These are phyloP conservation scores for Gari tellinella DNA, from an alignment of 2,888 invertebrate species.

Conservation along the genomic window DNA sequence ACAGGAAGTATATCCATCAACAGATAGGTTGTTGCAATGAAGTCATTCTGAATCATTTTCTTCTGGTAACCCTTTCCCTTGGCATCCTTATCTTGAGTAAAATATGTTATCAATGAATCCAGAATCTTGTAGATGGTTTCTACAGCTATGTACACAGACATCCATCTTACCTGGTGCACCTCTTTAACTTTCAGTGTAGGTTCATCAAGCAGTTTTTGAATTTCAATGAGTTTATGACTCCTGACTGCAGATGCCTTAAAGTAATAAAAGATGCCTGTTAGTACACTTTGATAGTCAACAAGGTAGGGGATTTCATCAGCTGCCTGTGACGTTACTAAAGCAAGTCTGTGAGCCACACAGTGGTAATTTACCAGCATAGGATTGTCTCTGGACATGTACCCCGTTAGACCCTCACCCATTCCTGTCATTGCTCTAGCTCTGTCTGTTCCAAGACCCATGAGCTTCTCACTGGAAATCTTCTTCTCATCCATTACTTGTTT, in stretches of 20 bases:
- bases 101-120: constrained; percentile 10
- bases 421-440: constrained; percentile 23
- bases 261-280: constrained; percentile 24
- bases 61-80: too few species aligned
- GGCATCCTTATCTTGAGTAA: too few species aligned
- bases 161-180: too few species aligned
- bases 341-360: constrained; percentile 27
- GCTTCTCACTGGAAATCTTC: constrained; percentile 13
- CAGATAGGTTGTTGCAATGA: too few species aligned
- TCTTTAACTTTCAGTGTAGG: too few species aligned
- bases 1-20: too few species aligned
- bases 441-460: not conserved
- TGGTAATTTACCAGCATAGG: constrained; percentile 32
- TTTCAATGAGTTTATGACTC: too few species aligned
- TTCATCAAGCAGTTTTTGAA: too few species aligned
- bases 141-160: too few species aligned
- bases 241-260: constrained; percentile 26
- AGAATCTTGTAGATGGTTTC: too few species aligned
- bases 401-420: constrained; percentile 17
- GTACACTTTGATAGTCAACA: constrained; percentile 9
- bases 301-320: constrained; percentile 14
- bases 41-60: too few species aligned
- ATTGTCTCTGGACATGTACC: constrained; percentile 13
- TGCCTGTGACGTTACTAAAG: constrained; percentile 21
- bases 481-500: constrained; percentile 15